Evolutionary conservation across 2,888 invertebrate species (phyloP).

Genomic region (Zygogramma bicolorata): DNA sequence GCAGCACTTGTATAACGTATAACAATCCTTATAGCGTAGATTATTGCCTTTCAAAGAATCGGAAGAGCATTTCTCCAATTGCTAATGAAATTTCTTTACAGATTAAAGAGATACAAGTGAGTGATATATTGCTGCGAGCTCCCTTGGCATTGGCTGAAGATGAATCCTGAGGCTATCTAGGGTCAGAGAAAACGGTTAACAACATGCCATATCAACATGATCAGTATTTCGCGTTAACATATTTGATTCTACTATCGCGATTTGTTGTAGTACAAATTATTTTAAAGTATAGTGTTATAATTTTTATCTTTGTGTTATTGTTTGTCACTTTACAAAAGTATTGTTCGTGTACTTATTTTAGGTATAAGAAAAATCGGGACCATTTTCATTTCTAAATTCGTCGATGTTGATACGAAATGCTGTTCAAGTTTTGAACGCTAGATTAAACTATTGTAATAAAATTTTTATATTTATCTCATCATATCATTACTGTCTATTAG

Average conservation of each 20-base stretch:
- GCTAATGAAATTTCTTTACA: slow-evolving; percentile 51
- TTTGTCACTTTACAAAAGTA: slow-evolving; percentile 39
- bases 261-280: slow-evolving; percentile 43
- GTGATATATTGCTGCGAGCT: slow-evolving; percentile 62
- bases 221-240: slow-evolving; percentile 54
- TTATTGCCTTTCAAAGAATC: too few relatives aligned
- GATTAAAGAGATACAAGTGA: slow-evolving; percentile 63
- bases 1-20: too few relatives aligned
- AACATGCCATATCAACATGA: slow-evolving; percentile 57
- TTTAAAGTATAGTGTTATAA: slow-evolving; percentile 52
- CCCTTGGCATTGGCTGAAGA: slow-evolving; percentile 65
- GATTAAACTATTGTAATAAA: slow-evolving; percentile 40
- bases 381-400: slow-evolving; percentile 47
- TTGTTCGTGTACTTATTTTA: slow-evolving; percentile 50
- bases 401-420: slow-evolving; percentile 49
- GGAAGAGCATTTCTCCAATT: too few relatives aligned
- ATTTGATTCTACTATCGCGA: slow-evolving; percentile 31
- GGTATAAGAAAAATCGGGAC: slow-evolving; percentile 45
- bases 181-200: slow-evolving; percentile 35
- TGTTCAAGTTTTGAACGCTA: slow-evolving; percentile 49
- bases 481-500: slow-evolving; percentile 35
- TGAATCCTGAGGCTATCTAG: slow-evolving; percentile 45
- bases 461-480: slow-evolving; percentile 41
- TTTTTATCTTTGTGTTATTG: slow-evolving; percentile 28
- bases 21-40: too few relatives aligned